A percentile compares a stretch with the other conserved stretches of the same genome.
phyloP scores from a whole-genome alignment of 2,113 vertebrate species.

The Noctilio leporinus region DNA sequence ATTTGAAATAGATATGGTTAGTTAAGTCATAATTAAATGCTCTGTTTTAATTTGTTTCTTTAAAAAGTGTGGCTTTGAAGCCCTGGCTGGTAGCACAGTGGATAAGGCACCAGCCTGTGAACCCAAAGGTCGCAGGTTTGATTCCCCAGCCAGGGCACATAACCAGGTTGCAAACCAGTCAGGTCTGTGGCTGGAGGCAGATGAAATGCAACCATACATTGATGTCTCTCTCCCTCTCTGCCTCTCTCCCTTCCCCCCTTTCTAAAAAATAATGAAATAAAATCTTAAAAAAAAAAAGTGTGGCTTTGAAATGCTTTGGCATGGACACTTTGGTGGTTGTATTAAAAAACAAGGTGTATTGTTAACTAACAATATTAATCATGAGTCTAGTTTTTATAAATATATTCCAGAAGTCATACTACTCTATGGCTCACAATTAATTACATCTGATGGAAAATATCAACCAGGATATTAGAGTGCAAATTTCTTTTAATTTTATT shows the following conservation, averaged over 20 bases:
- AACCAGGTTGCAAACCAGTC: too few relatives aligned
- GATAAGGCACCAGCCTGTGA: too few relatives aligned
- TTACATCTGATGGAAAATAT: background rate
- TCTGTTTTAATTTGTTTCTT: background rate
- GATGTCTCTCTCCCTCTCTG: too few relatives aligned
- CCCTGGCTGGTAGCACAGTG: too few relatives aligned
- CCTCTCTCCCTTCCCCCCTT: too few relatives aligned
- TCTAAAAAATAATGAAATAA: too few relatives aligned
- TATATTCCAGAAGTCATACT: background rate
- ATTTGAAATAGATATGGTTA: background rate
- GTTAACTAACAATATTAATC: background rate
- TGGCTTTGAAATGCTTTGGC: constrained; percentile 31
- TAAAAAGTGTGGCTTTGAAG: constrained; percentile 17
- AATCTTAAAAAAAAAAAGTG: too few relatives aligned
- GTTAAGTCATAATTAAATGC: background rate
- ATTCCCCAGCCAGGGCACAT: too few relatives aligned
- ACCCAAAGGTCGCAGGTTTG: too few relatives aligned
- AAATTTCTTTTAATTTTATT: background rate
- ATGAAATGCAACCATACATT: too few relatives aligned
- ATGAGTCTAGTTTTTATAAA: background rate
- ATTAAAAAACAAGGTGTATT: background rate
- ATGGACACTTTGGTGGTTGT: background rate
- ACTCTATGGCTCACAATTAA: background rate
- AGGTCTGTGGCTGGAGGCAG: too few relatives aligned
- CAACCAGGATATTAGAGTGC: background rate